Evolutionary conservation across 2,888 invertebrate genomes (phyloP).

Genomic region (Alentia gelatinosa): DNA sequence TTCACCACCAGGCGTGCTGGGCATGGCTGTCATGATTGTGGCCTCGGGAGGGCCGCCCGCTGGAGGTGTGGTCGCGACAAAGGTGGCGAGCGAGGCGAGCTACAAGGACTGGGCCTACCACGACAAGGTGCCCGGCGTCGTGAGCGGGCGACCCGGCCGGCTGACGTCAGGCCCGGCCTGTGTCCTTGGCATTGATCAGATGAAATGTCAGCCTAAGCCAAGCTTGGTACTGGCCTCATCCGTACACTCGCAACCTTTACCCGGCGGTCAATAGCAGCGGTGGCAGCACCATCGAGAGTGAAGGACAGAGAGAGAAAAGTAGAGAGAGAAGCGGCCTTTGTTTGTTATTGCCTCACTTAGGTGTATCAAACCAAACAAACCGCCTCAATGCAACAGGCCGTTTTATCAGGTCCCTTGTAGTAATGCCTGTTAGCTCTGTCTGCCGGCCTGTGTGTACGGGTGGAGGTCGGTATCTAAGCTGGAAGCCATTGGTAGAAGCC

Average conservation of each 20-base stretch:
- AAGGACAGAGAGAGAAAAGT: background rate
- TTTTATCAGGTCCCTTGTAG: background rate
- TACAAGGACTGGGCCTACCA: too few species aligned
- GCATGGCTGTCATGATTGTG: background rate
- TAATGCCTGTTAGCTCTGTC: too few species aligned
- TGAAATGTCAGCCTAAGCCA: constrained; percentile 19
- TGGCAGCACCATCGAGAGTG: background rate
- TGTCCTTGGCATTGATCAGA: constrained; percentile 35
- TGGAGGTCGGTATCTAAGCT: too few species aligned
- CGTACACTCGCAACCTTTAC: constrained; percentile 1
- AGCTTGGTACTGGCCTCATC: background rate
- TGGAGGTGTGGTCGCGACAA: background rate
- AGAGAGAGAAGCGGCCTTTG: too few species aligned
- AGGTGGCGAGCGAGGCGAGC: background rate
- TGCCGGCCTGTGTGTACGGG: too few species aligned
- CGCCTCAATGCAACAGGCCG: background rate
- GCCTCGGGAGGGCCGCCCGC: background rate
- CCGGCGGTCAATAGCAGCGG: background rate
- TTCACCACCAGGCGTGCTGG: too few species aligned
- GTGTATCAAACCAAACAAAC: background rate
- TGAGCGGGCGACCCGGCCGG: background rate
- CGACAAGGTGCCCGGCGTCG: background rate
- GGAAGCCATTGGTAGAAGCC: too few species aligned
- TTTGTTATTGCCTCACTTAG: constrained; percentile 5
- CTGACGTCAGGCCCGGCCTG: constrained; percentile 15